Conservation (phyloP, 2,113 vertebrate genomes). For the Cyanistes caeruleus region DNA sequence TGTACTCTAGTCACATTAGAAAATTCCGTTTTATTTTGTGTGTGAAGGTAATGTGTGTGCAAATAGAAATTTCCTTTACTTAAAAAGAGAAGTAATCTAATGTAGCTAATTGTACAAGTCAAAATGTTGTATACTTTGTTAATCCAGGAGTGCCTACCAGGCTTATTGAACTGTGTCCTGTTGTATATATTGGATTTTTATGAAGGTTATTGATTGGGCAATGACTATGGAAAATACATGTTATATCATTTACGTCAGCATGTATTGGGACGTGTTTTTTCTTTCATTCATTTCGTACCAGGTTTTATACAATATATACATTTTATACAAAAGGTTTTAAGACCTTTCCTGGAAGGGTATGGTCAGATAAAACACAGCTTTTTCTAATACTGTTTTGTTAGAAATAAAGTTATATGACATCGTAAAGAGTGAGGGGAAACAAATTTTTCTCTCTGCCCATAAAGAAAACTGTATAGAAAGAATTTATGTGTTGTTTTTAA, state of each 20-base stretch:
- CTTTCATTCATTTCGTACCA: neutral
- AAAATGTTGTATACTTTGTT: neutral
- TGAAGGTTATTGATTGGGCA: neutral
- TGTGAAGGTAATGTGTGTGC: neutral
- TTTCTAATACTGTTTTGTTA: neutral
- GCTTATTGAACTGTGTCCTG: neutral
- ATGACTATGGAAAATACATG: neutral
- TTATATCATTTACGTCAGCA: neutral
- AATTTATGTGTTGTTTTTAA: neutral
- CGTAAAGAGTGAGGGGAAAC: neutral
- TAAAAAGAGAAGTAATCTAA: neutral
- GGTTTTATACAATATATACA: no score
- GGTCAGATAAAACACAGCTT: neutral
- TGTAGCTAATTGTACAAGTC: neutral
- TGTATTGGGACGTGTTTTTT: neutral
- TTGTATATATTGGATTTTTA: neutral
- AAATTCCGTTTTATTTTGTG: neutral
- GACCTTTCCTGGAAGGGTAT: neutral
- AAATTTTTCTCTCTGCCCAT: neutral
- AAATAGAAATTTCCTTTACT: neutral
- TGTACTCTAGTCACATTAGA: neutral
- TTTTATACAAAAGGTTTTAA: neutral
- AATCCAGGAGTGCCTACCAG: neutral
- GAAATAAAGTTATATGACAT: neutral
- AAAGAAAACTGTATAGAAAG: neutral